Percentiles rank a stretch among this genome's conserved stretches.
Evolutionary conservation across 92 coral and sea anemone species (phyloP).

Genomic region (Metridium senile): DNA sequence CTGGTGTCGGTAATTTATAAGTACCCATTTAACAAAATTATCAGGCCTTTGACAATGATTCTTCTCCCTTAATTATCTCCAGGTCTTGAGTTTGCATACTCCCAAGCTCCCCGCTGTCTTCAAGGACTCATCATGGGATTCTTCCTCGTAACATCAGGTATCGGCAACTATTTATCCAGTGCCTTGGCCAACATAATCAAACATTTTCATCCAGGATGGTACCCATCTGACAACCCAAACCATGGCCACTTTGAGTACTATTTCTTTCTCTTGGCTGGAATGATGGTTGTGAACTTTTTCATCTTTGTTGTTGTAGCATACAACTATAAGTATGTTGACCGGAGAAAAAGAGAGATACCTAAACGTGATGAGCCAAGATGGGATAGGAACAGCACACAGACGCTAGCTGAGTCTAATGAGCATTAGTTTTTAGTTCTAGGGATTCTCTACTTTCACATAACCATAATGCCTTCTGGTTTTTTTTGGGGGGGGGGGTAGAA

Average conservation of each 20-base stretch:
- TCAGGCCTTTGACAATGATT: too few species aligned
- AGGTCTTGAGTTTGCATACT: conserved; percentile 92
- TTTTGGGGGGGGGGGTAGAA: too few species aligned
- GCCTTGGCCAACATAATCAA: conserved; percentile 71
- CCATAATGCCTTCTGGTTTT: too few species aligned
- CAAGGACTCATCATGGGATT: conserved; percentile 91
- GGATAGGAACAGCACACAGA: not conserved
- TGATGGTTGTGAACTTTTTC: conserved; percentile 75
- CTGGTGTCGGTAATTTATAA: too few species aligned
- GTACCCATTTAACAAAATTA: too few species aligned
- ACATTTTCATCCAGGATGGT: conserved; percentile 44
- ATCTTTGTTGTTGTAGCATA: conserved; percentile 66
- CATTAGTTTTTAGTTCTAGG: too few species aligned
- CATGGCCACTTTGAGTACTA: conserved; percentile 72
- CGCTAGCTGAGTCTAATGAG: not conserved
- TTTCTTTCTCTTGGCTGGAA: conserved; percentile 77
- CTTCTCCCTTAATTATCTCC: too few species aligned
- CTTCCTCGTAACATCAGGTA: conserved; percentile 68
- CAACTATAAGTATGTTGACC: conserved; percentile 60
- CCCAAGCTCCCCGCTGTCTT: conserved; percentile 77
- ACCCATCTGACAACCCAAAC: conserved; percentile 70
- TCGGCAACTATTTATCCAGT: conserved; percentile 71
- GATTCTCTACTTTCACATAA: too few species aligned
- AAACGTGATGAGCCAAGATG: not conserved
- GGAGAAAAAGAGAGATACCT: not conserved